phyloP scores from a whole-genome alignment of 2,888 invertebrate genomes.

The Phalangium opilio region DNA sequence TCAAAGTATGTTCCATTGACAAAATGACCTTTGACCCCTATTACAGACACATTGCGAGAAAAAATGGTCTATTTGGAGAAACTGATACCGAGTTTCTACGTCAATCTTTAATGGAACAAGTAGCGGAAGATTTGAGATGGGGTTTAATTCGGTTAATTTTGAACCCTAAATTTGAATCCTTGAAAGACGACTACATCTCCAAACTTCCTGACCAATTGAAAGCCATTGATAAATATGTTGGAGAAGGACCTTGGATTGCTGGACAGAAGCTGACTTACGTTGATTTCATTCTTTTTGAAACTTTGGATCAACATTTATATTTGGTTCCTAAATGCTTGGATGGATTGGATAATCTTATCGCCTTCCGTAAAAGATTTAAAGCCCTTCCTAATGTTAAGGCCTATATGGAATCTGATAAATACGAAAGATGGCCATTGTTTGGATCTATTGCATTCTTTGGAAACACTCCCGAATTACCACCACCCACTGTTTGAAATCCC shows the following conservation, averaged over 20 bases:
- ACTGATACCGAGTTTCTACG: conserved; percentile 2
- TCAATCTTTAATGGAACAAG: conserved; percentile 10
- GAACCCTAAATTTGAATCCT: conserved; percentile 20
- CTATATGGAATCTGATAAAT: conserved; percentile 10
- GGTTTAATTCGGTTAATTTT: conserved; percentile 26
- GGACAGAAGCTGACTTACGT: conserved; percentile 16
- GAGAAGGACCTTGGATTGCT: conserved; percentile 1
- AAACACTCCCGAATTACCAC: no score
- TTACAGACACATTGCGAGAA: conserved; percentile 10
- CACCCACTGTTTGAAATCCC: no score
- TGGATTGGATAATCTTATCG: conserved; percentile 20
- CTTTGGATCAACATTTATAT: conserved; percentile 22
- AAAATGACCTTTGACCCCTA: no score
- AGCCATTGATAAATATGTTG: not conserved
- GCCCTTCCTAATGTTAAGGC: conserved; percentile 5
- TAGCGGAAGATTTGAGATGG: conserved; percentile 20
- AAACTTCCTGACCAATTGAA: not conserved
- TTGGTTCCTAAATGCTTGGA: conserved; percentile 20
- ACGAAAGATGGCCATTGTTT: conserved; percentile 6
- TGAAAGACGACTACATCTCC: not conserved
- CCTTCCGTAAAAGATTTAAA: conserved; percentile 11
- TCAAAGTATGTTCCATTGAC: no score
- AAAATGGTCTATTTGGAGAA: conserved; percentile 5
- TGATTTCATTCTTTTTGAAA: conserved; percentile 24
- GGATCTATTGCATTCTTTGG: not conserved